Base-by-base conservation (phyloP, 2,888 invertebrate species). In the Mechanitis messenoides region DNA sequence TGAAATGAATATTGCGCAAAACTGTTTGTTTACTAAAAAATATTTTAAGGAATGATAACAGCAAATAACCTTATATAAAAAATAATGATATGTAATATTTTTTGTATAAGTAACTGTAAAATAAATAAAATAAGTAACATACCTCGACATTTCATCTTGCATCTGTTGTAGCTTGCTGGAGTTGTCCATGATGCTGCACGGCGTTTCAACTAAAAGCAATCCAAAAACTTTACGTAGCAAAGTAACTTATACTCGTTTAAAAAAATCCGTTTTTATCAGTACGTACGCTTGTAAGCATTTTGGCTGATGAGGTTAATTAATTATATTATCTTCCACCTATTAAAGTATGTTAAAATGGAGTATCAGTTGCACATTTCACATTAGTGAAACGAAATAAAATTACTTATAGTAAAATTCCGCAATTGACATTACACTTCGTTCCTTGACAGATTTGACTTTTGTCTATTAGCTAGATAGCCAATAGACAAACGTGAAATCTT, bases 61-160 rank as follows among this genome's bases (percentile, higher is more conserved):
- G 45, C 33, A 45, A 53, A 56, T 56, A 42, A 20, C 47, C 5
- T 20, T 20, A 20, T 20, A 20, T 20, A 20, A 20, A 20, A 20
- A 20, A 20, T 20, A 20, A 20, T 20, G 20, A 20, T 20, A 20
- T 20, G 20, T 20, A 20, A 20, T 20, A 20, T 0, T 20, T 20
- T 20, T 20, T 20, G 20, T 46, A 46, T 3, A 35, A 35, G 35
- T 6, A 35, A 35, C 3, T 35, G 6, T 5, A 35, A 35, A 35
- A 35, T 9, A 42, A 9, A 9, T 42, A 42, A 20, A 28, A 31
- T 11, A 31, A 46, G 9, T 11, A 45, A 54, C 77, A 80, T 86
- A 95, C 95, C 95, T 93, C 78, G 94, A 96, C 94, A 97, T 95
- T 91, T 97, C 97, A 85, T 96, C 96, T 85, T 97, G 97, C 94